Base-by-base conservation (phyloP, 2,797 vertebrate genomes). In the Taenioides sp. region DNA sequence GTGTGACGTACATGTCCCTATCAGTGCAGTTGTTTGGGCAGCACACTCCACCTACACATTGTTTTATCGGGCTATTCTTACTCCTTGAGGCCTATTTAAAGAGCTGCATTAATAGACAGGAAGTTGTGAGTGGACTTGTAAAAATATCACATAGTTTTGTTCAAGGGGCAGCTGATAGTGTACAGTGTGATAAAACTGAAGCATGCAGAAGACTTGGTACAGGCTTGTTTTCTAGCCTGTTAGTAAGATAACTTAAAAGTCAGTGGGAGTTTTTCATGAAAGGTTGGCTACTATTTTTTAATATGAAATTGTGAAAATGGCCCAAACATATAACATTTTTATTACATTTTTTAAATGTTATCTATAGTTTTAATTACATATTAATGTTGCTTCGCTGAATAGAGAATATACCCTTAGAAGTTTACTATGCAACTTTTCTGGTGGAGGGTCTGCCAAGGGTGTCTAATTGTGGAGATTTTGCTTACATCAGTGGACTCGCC, bases 31-130 rank as follows among this genome's bases (percentile, higher is more conserved):
- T 91, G 90, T 89, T 88, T 87, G 58, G 79, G 80, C 80, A 79
- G 91, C 84, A 88, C 85, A 89, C 87, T 92, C 82, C 90, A 80
- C 69, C 65, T 69, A 67, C 70, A 66, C 85, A 93, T 92, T 92
- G 90, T 91, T 92, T 74, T 73, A 71, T 71, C 14, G 17, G 83
- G 78, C 80, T 83, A 86, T 86, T 89, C 69, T 89, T 91, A 86
- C 74, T 73, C 67, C 65, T 73, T 28, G 70, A 57, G 67, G 66
- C 69, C 87, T 83, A 81, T 86, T 88, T 84, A 78, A 84, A 82
- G 71, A 74, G 66, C 71, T 67, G 65, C 69, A 77, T 75, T 82
- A 82, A 84, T 69, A 72, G 70, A 37, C 69, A 67, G 65, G 61
- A 31, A 75, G 70, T 70, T 79, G 72, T 23, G 22, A 79, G 58